Conservation (phyloP, 2,113 vertebrate genomes). For the Piaya cayana region DNA sequence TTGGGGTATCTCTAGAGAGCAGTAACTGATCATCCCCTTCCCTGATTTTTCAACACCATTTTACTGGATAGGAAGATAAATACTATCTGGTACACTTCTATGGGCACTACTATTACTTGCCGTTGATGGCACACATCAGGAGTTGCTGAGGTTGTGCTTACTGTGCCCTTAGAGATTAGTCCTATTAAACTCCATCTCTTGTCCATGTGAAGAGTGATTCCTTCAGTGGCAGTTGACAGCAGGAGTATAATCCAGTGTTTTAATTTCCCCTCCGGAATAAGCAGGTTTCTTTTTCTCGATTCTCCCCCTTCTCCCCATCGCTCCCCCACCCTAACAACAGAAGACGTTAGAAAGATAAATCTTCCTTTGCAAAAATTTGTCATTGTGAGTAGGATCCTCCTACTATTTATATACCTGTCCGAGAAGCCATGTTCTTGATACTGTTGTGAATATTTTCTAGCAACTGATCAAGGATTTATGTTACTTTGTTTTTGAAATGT, state of each 20-base stretch:
- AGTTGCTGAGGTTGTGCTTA: not conserved
- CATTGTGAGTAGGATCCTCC: not conserved
- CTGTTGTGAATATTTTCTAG: not conserved
- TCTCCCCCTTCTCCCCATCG: not conserved
- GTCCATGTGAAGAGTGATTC: not conserved
- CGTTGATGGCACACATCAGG: accelerated
- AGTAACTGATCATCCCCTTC: not conserved
- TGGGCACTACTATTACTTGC: not conserved
- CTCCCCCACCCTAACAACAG: accelerated
- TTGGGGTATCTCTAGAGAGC: not conserved
- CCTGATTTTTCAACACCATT: not conserved
- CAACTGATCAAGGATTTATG: not conserved
- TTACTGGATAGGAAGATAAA: not conserved
- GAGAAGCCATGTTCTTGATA: not conserved
- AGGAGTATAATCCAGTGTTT: not conserved
- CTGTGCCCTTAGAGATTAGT: not conserved
- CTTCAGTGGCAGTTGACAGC: not conserved
- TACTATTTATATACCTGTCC: not conserved
- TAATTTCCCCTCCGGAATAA: not conserved
- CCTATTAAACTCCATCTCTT: not conserved
- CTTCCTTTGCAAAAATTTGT: not conserved
- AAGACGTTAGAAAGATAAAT: not conserved
- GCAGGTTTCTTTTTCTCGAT: accelerated
- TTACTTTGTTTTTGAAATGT: not conserved
- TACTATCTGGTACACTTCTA: accelerated